Percentiles rank a stretch among this genome's conserved stretches.
Evolutionary conservation across 2,888 invertebrate genomes (phyloP).

Genomic region (Diadromus collaris): DNA sequence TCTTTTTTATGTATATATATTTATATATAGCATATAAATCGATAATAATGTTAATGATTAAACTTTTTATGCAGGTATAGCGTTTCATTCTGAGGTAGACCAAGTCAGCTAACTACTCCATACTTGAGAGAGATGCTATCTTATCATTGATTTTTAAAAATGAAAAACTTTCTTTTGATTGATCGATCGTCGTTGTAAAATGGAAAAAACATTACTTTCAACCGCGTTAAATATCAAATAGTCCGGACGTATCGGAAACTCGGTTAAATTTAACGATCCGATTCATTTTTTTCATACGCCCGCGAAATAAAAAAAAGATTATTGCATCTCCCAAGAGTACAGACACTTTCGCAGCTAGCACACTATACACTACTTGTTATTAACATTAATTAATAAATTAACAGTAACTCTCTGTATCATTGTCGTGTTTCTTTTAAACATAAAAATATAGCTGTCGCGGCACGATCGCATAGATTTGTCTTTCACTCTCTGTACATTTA

Average conservation of each 20-base stretch:
- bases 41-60: slow-evolving; percentile 67
- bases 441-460: slow-evolving; percentile 66
- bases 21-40: slow-evolving; percentile 62
- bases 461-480: slow-evolving; percentile 64
- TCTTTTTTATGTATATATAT: slow-evolving; percentile 53
- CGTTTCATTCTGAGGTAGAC: slow-evolving; percentile 77
- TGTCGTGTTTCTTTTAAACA: slow-evolving; percentile 52
- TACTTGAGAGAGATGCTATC: slow-evolving; percentile 56
- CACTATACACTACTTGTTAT: slow-evolving; percentile 66
- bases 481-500: slow-evolving; percentile 66
- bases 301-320: slow-evolving; percentile 44
- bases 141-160: slow-evolving; percentile 33
- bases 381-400: slow-evolving; percentile 73
- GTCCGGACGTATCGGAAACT: slow-evolving; percentile 46
- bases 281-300: slow-evolving; percentile 6
- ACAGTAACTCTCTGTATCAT: slow-evolving; percentile 64
- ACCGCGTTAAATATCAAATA: slow-evolving; percentile 7
- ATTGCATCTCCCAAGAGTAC: slow-evolving; percentile 65
- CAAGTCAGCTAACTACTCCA: slow-evolving; percentile 71
- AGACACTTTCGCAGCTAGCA: slow-evolving; percentile 66
- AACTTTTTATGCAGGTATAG: slow-evolving; percentile 73
- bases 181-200: slow-evolving; percentile 39
- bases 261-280: slow-evolving; percentile 14
- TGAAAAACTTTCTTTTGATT: slow-evolving; percentile 43
- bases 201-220: slow-evolving; percentile 15